Evolutionary conservation across 1,140 invertebrate species (phyloP).

Genomic region (Monochamus saltuarius): DNA sequence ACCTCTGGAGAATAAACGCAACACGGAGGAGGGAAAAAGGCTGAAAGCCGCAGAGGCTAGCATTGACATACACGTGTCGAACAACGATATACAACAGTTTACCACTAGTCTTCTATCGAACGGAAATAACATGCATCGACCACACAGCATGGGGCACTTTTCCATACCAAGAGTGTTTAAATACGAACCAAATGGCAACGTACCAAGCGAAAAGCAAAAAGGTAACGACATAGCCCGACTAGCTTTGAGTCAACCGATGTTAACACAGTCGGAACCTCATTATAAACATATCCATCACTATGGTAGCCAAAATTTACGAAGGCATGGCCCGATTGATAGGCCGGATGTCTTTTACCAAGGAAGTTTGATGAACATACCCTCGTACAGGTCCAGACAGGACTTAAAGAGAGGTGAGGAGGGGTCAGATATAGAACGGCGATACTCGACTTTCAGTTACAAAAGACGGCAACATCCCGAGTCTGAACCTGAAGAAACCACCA

Average conservation of each 20-base stretch:
- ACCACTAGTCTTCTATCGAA: constrained; percentile 14
- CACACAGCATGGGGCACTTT: constrained; percentile 58
- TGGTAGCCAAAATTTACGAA: constrained; percentile 37
- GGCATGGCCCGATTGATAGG: constrained; percentile 75
- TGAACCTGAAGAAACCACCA: constrained; percentile 10
- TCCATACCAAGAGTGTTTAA: constrained; percentile 41
- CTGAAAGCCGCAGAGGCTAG: constrained; percentile 48
- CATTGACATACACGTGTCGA: constrained; percentile 45
- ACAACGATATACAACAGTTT: constrained; percentile 32
- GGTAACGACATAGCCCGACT: constrained; percentile 56
- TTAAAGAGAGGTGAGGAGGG: constrained; percentile 50
- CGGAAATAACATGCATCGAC: constrained; percentile 46
- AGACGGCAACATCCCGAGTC: constrained; percentile 32
- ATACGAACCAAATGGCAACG: constrained; percentile 39
- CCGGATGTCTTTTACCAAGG: constrained; percentile 88
- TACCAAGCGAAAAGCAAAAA: constrained; percentile 43
- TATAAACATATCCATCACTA: constrained; percentile 29
- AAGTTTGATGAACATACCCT: constrained; percentile 63
- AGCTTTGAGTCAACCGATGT: constrained; percentile 65
- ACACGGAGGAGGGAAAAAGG: constrained; percentile 39
- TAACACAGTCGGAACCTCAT: constrained; percentile 48
- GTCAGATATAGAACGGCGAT: constrained; percentile 31
- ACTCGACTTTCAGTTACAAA: constrained; percentile 38
- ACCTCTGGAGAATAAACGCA: constrained; percentile 58
- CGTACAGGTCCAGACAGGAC: constrained; percentile 51